A percentile compares a stretch with the other conserved stretches of the same genome.
Evolutionary conservation across 2,888 invertebrate genomes (phyloP).

Genomic region (Aspidiotus rigidus): DNA sequence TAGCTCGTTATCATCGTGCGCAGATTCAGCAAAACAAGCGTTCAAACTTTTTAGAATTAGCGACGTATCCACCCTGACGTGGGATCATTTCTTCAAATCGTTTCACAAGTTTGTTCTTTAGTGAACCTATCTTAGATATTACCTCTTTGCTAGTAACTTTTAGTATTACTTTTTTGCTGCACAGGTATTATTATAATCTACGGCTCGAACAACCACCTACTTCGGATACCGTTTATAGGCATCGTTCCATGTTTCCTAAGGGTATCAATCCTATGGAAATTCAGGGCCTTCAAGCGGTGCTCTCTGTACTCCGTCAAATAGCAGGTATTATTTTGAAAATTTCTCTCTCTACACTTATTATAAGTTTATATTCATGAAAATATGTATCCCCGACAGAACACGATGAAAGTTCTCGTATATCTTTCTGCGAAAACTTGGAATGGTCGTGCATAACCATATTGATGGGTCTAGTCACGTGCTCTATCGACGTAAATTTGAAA

Average conservation of each 20-base stretch:
- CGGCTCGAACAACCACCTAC: slow-evolving; percentile 49
- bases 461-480: slow-evolving; percentile 75
- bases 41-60: slow-evolving; percentile 67
- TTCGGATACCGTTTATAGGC: slow-evolving; percentile 56
- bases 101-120: slow-evolving; percentile 45
- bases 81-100: slow-evolving; percentile 78
- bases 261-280: slow-evolving; percentile 71
- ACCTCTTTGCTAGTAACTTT: background rate
- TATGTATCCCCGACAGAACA: slow-evolving; percentile 43
- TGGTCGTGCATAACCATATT: slow-evolving; percentile 76
- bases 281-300: slow-evolving; percentile 72
- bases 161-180: slow-evolving; percentile 27
- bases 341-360: background rate
- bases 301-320: slow-evolving; percentile 66
- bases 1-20: slow-evolving; percentile 65
- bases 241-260: slow-evolving; percentile 45
- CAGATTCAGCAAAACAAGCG: slow-evolving; percentile 66
- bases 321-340: slow-evolving; percentile 46
- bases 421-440: slow-evolving; percentile 76
- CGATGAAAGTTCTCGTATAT: slow-evolving; percentile 69
- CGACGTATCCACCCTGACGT: slow-evolving; percentile 53
- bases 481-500: slow-evolving; percentile 75
- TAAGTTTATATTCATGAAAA: background rate
- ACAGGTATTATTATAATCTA: slow-evolving; percentile 46
- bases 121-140: background rate